Evolutionary conservation across 2,113 vertebrate species (phyloP), one percentile per base, ranked within the genome.

Genomic region (Hippolais icterina): DNA sequence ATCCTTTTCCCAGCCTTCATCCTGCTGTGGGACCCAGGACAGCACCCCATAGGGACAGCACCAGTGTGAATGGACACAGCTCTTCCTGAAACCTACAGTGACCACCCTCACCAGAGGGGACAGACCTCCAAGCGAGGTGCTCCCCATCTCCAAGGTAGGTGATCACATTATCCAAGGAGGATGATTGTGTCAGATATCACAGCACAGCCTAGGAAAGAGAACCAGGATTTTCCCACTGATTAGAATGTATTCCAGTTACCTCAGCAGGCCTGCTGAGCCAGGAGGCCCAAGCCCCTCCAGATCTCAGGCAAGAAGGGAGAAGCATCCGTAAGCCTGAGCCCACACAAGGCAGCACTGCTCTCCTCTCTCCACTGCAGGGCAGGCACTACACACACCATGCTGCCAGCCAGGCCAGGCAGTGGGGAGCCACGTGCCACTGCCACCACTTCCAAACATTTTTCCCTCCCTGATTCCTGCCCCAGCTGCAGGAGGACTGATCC

Each of bases 141-240:
- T 69, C 49, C 54, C 23, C 6, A 2, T 23, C 41, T 57, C 64
- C 46, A 61, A 35, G 49, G 29, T 1, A 0, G 12, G 35, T 19
- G 47, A 49, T 35, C 44, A 41, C n/a, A 46, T 15, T 50, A 61
- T 15, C 47, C 54, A 47, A 61, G 21, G 24, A 81, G 11, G 29
- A 64, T 6, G 6, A 78, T 23, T 0, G 0, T 6, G 18, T 56
- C 66, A 37, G 46, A 15, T 37, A 76, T 15, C 2, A 0, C 13
- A 22, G 17, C 24, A 56, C 0, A 1, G 31, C 29, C 5, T 1
- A 56, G 25, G 20, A 83, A 75, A 88, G 37, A 78, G 15, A 83
- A 29, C 6, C 25, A 44, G 6, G 5, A 18, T 42, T 63, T 70
- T 61, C 54, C 28, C 35, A 68, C 22, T 1, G 11, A 31, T 22